phyloP scores from a whole-genome alignment of 2,888 invertebrate genomes.

The Euzetes globulus region DNA sequence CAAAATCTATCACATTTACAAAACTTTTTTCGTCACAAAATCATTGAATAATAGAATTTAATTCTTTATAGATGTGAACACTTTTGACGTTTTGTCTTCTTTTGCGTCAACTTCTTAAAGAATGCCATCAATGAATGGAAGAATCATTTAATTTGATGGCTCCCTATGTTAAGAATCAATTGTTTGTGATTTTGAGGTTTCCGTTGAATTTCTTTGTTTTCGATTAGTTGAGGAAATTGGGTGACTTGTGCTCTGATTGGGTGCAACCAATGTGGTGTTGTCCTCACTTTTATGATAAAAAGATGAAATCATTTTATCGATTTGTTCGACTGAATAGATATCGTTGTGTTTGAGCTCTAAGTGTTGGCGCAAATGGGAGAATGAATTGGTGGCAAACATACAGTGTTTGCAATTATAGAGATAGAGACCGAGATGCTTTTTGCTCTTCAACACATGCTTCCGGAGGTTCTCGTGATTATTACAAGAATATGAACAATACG shows the following conservation, averaged over 20 bases:
- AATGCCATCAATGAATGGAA: too few species aligned
- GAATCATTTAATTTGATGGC: neutral
- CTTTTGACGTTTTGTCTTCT: too few species aligned
- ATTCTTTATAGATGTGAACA: too few species aligned
- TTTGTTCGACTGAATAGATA: neutral
- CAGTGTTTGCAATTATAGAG: neutral
- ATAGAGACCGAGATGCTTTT: neutral
- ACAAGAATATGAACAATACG: neutral
- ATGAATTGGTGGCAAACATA: neutral
- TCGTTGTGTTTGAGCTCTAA: neutral
- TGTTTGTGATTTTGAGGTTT: too few species aligned
- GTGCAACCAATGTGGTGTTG: neutral
- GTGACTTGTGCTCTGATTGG: neutral
- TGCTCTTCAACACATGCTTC: neutral
- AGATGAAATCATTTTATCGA: neutral
- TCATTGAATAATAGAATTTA: too few species aligned
- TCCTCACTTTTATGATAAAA: neutral
- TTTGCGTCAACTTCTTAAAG: too few species aligned
- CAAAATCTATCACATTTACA: too few species aligned
- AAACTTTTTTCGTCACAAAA: too few species aligned
- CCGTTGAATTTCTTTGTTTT: too few species aligned
- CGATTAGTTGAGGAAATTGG: neutral
- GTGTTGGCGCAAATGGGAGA: neutral
- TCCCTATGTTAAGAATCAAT: too few species aligned
- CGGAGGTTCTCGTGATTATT: constrained; percentile 1